These are phyloP conservation scores for Cantharis rufa DNA, from an alignment of 2,888 invertebrate genomes.

Conservation along the genomic window DNA sequence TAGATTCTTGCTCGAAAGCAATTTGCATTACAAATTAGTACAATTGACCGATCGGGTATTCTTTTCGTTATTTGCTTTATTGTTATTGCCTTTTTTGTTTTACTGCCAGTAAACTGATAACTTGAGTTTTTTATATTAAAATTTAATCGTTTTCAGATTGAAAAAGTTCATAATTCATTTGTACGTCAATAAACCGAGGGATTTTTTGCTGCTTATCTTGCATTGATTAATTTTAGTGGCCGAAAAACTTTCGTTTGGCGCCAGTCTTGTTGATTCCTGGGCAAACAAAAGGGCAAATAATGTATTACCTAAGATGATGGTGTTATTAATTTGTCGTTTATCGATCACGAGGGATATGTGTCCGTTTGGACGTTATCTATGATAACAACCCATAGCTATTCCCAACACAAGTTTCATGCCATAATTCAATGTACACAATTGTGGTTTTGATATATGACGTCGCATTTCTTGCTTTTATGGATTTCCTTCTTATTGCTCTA, in stretches of 20 bases:
- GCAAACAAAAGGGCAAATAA: constrained; percentile 11
- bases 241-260: neutral
- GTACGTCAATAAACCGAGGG: neutral
- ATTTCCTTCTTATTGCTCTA: constrained; percentile 6
- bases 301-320: constrained; percentile 15
- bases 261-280: neutral
- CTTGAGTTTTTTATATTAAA: neutral
- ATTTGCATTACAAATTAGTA: neutral
- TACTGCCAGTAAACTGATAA: neutral
- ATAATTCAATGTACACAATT: constrained; percentile 22
- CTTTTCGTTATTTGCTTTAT: neutral
- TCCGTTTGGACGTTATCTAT: constrained; percentile 19
- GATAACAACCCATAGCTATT: constrained; percentile 26
- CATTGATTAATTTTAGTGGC: neutral
- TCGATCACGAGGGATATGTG: constrained; percentile 17
- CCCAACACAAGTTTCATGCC: constrained; percentile 7
- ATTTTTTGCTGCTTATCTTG: neutral
- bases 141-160: neutral
- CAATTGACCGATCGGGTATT: neutral
- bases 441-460: constrained; percentile 16
- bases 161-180: neutral
- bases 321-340: constrained; percentile 24
- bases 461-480: constrained; percentile 18
- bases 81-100: neutral
- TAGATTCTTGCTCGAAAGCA: neutral